These are phyloP conservation scores for Protosalanx chinensis DNA, from an alignment of 2,797 vertebrate genomes.

Conservation along the genomic window DNA sequence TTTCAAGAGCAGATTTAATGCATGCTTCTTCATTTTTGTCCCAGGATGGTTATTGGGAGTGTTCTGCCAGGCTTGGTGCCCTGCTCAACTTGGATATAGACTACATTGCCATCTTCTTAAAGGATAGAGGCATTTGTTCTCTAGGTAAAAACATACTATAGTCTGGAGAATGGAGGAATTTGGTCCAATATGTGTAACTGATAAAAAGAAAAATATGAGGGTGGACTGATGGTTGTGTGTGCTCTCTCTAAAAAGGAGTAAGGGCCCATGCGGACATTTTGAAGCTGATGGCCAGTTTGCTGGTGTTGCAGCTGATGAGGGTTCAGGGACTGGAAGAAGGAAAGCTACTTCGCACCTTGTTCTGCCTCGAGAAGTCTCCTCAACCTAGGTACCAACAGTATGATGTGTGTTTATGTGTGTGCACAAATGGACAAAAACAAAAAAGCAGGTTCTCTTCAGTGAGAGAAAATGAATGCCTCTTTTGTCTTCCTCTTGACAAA, in stretches of 20 bases:
- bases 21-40: slow-evolving; percentile 38
- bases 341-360: slow-evolving; percentile 70
- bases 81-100: slow-evolving; percentile 68
- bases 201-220: background rate
- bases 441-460: too few species aligned
- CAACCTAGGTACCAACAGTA: slow-evolving; percentile 48
- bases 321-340: slow-evolving; percentile 59
- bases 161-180: too few species aligned
- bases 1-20: background rate
- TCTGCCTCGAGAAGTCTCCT: slow-evolving; percentile 60
- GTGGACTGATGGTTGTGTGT: background rate
- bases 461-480: too few species aligned
- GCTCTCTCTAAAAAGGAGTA: slow-evolving; percentile 51
- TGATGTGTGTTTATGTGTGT: background rate
- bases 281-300: slow-evolving; percentile 75
- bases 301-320: slow-evolving; percentile 78
- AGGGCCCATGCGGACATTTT: slow-evolving; percentile 73
- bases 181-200: too few species aligned
- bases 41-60: slow-evolving; percentile 84
- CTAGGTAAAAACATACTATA: slow-evolving; percentile 66
- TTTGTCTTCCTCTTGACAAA: too few species aligned
- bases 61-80: slow-evolving; percentile 67
- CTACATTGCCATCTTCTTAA: slow-evolving; percentile 73
- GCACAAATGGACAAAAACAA: too few species aligned
- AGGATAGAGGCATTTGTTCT: slow-evolving; percentile 79